Evolutionary conservation across 2,113 vertebrate species (phyloP).

Genomic region (Lanius ludovicianus): DNA sequence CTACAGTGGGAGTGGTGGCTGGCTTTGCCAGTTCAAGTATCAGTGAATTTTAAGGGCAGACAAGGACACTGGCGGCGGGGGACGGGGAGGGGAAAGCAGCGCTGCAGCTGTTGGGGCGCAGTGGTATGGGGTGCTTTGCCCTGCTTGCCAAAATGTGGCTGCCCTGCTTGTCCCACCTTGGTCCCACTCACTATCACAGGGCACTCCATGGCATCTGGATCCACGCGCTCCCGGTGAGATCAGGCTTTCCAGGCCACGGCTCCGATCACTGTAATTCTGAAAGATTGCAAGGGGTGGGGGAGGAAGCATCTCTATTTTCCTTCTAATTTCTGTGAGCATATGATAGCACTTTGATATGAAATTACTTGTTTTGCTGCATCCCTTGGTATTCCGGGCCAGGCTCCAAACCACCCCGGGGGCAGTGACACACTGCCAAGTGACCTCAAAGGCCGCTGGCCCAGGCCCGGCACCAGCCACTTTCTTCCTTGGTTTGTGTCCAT

Average conservation of each 20-base stretch:
- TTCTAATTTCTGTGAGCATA: slow-evolving; percentile 49
- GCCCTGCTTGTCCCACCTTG: neutral
- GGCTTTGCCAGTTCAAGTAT: neutral
- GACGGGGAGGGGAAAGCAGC: neutral
- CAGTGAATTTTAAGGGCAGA: neutral
- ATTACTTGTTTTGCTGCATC: slow-evolving; percentile 24
- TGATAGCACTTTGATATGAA: slow-evolving; percentile 31
- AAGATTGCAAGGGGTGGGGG: neutral
- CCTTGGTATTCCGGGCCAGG: neutral
- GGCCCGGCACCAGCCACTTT: neutral
- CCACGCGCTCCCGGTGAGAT: accelerated
- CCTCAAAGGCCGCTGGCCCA: neutral
- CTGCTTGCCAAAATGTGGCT: neutral
- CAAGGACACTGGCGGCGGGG: neutral
- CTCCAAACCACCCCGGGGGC: neutral
- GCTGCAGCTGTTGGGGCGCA: neutral
- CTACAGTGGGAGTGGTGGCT: neutral
- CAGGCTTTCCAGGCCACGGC: neutral
- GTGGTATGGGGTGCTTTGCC: neutral
- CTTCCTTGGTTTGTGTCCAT: neutral
- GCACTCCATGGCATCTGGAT: neutral
- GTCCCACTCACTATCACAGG: neutral
- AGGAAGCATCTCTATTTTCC: neutral
- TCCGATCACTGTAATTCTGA: neutral
- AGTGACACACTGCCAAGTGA: slow-evolving; percentile 7